Conservation (phyloP, 2,113 vertebrate species). For the Raja brachyura region DNA sequence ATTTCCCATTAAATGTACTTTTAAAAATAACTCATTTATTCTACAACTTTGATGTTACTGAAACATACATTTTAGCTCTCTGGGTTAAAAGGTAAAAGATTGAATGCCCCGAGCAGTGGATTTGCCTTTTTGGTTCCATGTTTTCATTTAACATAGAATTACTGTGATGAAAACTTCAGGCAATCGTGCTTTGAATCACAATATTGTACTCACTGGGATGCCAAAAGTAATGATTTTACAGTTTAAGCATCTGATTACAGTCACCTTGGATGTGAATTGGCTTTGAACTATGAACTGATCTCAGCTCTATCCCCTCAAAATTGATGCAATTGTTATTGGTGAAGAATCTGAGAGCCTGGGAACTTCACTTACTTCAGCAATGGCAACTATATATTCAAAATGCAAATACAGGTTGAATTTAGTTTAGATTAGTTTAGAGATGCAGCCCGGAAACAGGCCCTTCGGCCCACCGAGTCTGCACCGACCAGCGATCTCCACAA, state of each 20-base stretch:
- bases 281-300: not conserved
- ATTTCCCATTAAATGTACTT: not conserved
- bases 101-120: not conserved
- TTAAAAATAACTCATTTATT: not conserved
- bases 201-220: not conserved
- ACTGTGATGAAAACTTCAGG: not conserved
- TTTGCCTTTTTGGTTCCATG: not conserved
- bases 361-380: not conserved
- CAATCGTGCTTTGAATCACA: not conserved
- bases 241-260: not conserved
- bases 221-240: not conserved
- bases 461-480: no score
- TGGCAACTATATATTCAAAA: not conserved
- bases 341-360: not conserved
- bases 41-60: not conserved
- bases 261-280: not conserved
- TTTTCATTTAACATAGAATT: not conserved
- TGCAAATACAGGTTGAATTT: not conserved
- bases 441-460: no score
- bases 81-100: not conserved
- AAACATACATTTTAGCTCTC: not conserved
- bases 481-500: no score
- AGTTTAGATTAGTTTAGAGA: no score
- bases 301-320: not conserved
- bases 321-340: not conserved